Conservation (phyloP, 2,888 invertebrate genomes). For the Drosophila antonietae region DNA sequence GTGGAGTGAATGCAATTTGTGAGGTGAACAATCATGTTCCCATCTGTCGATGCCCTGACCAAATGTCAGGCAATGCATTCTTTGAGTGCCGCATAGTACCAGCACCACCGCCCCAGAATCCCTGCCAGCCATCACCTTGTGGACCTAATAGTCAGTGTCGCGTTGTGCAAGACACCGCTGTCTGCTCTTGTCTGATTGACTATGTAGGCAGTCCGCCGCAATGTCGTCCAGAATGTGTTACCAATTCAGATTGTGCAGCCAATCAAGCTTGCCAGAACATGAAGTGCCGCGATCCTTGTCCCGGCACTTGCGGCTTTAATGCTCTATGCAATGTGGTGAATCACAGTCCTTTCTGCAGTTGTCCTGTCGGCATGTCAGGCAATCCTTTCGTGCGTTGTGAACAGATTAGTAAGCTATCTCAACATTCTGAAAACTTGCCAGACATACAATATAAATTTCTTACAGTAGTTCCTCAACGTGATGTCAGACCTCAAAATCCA, state of each 20-base stretch:
- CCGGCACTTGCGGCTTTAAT: conserved; percentile 89
- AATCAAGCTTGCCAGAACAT: conserved; percentile 89
- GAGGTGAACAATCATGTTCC: conserved; percentile 92
- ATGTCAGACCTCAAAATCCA: conserved; percentile 84
- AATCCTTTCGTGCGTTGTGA: conserved; percentile 88
- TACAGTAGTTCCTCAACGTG: conserved; percentile 68
- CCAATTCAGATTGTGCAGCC: conserved; percentile 89
- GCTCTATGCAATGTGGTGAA: conserved; percentile 90
- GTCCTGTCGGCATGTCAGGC: conserved; percentile 88
- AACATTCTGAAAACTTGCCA: background rate
- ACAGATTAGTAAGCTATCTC: conserved; percentile 81
- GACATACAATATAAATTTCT: conserved; percentile 22
- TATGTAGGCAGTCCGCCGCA: conserved; percentile 90
- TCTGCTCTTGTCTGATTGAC: conserved; percentile 88
- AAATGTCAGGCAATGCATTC: conserved; percentile 92
- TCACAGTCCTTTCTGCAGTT: conserved; percentile 90
- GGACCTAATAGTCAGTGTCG: conserved; percentile 90
- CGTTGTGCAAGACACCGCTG: conserved; percentile 87
- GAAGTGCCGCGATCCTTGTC: conserved; percentile 91
- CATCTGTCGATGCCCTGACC: conserved; percentile 90
- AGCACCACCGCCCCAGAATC: conserved; percentile 86
- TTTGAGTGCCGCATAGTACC: conserved; percentile 86
- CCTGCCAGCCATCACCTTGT: conserved; percentile 90
- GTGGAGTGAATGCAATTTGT: conserved; percentile 92
- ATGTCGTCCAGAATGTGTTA: conserved; percentile 90